phyloP scores from a whole-genome alignment of 1,140 invertebrate genomes.

The Macrosteles quadrilineatus region DNA sequence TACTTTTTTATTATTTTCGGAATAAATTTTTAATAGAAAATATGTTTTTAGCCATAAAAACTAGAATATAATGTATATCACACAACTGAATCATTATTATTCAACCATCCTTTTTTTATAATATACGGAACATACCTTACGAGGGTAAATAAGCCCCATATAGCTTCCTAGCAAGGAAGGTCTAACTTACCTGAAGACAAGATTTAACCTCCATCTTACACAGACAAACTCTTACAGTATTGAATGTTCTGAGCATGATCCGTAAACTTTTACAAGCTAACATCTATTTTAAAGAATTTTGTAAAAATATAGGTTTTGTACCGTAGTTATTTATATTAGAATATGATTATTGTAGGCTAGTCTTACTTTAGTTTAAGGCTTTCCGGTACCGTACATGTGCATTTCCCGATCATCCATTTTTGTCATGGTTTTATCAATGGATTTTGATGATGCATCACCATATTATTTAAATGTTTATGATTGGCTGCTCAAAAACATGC shows the following conservation, averaged over 20 bases:
- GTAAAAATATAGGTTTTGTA: background rate
- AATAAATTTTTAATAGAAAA: too few relatives aligned
- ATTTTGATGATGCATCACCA: slow-evolving; percentile 15
- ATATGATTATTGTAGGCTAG: slow-evolving; percentile 5
- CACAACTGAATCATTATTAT: too few relatives aligned
- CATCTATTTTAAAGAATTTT: background rate
- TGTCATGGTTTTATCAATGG: background rate
- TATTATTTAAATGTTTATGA: slow-evolving; percentile 11
- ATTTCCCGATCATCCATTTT: background rate
- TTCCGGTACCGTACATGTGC: too few relatives aligned
- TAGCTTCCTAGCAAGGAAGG: too few relatives aligned
- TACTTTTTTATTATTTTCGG: too few relatives aligned
- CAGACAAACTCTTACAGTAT: background rate
- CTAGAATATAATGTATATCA: too few relatives aligned
- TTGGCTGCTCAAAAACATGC: slow-evolving; percentile 22
- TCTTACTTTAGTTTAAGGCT: background rate
- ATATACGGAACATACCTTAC: too few relatives aligned
- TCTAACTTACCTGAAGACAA: too few relatives aligned
- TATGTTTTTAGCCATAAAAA: too few relatives aligned
- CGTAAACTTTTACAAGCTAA: background rate
- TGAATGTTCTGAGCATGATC: slow-evolving; percentile 9
- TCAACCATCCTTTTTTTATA: too few relatives aligned
- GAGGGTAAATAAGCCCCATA: too few relatives aligned
- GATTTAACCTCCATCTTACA: too few relatives aligned
- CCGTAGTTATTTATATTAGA: slow-evolving; percentile 10